Evolutionary conservation across 1,140 invertebrate species (phyloP).

Genomic region (Battus philenor): DNA sequence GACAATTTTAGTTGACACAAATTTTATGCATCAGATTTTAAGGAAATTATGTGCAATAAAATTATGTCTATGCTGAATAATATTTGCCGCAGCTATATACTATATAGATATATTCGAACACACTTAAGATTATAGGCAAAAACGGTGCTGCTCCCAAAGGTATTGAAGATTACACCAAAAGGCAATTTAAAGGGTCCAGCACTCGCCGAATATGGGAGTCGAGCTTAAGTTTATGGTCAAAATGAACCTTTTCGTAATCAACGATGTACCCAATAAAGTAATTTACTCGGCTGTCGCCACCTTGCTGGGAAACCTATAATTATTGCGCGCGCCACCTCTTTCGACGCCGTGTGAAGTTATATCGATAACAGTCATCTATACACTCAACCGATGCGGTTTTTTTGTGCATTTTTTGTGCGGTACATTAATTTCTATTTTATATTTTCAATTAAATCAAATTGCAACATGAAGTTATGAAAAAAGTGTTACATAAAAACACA

Average conservation of each 20-base stretch:
- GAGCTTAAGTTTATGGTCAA: conserved; percentile 3
- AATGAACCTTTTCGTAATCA: conserved; percentile 13
- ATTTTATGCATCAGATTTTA: too few relatives aligned
- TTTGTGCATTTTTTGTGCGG: too few relatives aligned
- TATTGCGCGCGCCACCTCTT: not conserved
- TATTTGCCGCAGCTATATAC: too few relatives aligned
- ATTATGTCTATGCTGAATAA: too few relatives aligned
- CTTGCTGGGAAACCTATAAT: not conserved
- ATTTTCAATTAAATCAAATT: too few relatives aligned
- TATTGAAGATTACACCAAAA: conserved; percentile 1
- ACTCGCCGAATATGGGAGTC: not conserved
- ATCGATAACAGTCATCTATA: not conserved
- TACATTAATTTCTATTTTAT: too few relatives aligned
- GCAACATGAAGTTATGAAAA: too few relatives aligned
- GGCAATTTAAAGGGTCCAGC: conserved; percentile 3
- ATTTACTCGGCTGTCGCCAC: conserved; percentile 7
- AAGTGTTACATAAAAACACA: too few relatives aligned
- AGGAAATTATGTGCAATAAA: too few relatives aligned
- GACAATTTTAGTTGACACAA: too few relatives aligned
- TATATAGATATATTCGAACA: not conserved
- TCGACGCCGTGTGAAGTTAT: not conserved
- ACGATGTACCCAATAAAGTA: conserved; percentile 9
- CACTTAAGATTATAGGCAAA: not conserved
- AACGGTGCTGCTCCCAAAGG: not conserved
- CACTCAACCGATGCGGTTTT: too few relatives aligned